phyloP scores from a whole-genome alignment of 2,888 invertebrate species.

The Drosophila ochracea region DNA sequence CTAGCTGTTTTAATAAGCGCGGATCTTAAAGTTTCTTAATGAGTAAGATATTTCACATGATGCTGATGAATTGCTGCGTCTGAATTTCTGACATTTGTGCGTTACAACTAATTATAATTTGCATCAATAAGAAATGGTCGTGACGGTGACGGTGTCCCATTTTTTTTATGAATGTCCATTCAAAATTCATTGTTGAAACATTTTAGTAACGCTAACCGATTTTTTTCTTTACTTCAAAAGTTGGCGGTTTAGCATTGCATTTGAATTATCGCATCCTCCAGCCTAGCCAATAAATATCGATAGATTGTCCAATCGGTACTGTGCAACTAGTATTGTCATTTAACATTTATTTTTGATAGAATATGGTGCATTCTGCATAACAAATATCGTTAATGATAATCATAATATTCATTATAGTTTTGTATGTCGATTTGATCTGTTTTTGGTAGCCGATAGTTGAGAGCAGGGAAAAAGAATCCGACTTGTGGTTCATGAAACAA shows the following conservation, averaged over 20 bases:
- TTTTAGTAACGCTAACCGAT: neutral
- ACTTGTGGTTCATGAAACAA: conserved; percentile 3
- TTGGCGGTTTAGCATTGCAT: neutral
- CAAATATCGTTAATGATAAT: neutral
- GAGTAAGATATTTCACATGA: neutral
- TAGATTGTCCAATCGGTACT: neutral
- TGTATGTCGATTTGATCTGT: neutral
- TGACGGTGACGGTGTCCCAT: neutral
- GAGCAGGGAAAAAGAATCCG: neutral
- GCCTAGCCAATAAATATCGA: neutral
- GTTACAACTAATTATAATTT: neutral
- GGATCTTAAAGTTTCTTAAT: neutral
- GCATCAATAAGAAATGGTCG: neutral
- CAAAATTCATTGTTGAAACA: neutral
- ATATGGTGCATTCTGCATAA: neutral
- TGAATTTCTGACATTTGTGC: too few relatives aligned
- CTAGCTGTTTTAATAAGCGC: neutral
- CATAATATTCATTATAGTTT: neutral
- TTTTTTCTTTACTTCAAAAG: neutral
- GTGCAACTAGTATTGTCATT: neutral
- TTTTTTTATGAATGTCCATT: neutral
- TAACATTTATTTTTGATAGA: neutral
- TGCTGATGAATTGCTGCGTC: neutral
- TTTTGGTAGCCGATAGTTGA: neutral
- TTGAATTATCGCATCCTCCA: neutral